These are phyloP conservation scores for Tineola bisselliella DNA, from an alignment of 2,888 invertebrate genomes.

Conservation along the genomic window DNA sequence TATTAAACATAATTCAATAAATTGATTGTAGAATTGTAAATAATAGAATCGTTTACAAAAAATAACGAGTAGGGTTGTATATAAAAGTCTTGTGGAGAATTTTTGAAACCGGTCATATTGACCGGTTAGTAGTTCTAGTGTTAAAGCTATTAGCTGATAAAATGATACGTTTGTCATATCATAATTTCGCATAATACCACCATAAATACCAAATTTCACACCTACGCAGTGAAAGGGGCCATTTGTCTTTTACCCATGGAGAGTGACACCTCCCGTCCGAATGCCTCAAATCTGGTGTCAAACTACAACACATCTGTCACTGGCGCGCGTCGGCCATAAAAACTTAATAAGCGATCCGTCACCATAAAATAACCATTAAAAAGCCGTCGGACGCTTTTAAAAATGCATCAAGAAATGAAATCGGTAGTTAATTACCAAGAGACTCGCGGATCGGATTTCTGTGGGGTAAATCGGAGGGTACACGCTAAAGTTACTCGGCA, in stretches of 20 bases:
- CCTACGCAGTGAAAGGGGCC: not conserved
- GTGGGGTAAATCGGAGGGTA: constrained; percentile 24
- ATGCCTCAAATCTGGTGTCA: constrained; percentile 60
- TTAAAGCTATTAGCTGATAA: not conserved
- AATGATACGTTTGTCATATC: not conserved
- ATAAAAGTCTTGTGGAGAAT: too few relatives aligned
- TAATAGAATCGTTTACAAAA: too few relatives aligned
- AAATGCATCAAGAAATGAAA: constrained; percentile 67
- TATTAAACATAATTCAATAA: too few relatives aligned
- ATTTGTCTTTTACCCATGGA: constrained; percentile 1
- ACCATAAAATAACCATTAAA: constrained; percentile 68
- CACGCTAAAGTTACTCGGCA: not conserved
- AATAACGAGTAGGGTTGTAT: too few relatives aligned
- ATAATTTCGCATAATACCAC: not conserved
- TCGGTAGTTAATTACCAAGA: constrained; percentile 66
- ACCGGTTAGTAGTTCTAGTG: too few relatives aligned
- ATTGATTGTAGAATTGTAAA: too few relatives aligned
- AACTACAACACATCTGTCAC: constrained; percentile 65
- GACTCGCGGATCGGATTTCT: constrained; percentile 54
- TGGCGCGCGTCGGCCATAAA: constrained; percentile 47
- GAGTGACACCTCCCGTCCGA: constrained; percentile 16
- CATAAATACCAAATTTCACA: not conserved
- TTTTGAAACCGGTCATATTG: too few relatives aligned
- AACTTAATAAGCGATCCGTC: constrained; percentile 67
- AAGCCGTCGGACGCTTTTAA: constrained; percentile 65